Conservation (phyloP, 2,113 vertebrate genomes). For the Prinia subflava region DNA sequence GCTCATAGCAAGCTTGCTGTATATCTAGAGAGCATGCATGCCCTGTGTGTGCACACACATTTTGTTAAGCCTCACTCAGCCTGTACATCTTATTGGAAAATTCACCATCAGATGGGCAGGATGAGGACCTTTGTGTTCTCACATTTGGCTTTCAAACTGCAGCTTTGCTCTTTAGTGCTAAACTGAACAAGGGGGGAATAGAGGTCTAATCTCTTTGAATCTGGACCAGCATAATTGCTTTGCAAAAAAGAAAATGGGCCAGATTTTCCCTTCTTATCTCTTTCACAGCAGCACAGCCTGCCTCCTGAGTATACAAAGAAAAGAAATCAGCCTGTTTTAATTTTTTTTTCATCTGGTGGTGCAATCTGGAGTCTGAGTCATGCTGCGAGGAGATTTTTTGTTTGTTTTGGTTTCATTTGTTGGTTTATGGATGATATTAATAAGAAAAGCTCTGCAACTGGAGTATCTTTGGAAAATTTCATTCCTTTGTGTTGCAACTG, state of each 20-base stretch:
- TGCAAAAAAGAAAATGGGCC: background rate
- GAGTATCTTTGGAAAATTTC: background rate
- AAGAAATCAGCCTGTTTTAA: background rate
- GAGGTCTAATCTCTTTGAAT: constrained; percentile 16
- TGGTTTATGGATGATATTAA: background rate
- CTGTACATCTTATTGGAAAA: background rate
- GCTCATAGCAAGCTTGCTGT: background rate
- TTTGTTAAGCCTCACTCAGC: background rate
- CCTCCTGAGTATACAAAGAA: background rate
- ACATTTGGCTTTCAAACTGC: background rate
- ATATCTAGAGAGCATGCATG: background rate
- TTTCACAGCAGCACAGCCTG: background rate
- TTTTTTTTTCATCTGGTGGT: background rate
- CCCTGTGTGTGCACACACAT: no score
- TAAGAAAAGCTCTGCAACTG: constrained; percentile 9
- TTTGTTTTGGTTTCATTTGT: background rate
- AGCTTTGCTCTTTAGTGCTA: background rate
- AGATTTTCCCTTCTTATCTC: constrained; percentile 21
- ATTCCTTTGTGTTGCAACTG: background rate
- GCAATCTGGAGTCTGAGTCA: constrained; percentile 30
- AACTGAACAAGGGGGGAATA: background rate
- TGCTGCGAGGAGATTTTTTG: background rate
- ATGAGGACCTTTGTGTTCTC: background rate
- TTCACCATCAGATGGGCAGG: background rate
- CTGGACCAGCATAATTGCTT: constrained; percentile 28